Percentiles rank a stretch among this genome's conserved stretches.
These are phyloP conservation scores for Hyperoplus immaculatus DNA, from an alignment of 2,797 vertebrate species.

Conservation along the genomic window DNA sequence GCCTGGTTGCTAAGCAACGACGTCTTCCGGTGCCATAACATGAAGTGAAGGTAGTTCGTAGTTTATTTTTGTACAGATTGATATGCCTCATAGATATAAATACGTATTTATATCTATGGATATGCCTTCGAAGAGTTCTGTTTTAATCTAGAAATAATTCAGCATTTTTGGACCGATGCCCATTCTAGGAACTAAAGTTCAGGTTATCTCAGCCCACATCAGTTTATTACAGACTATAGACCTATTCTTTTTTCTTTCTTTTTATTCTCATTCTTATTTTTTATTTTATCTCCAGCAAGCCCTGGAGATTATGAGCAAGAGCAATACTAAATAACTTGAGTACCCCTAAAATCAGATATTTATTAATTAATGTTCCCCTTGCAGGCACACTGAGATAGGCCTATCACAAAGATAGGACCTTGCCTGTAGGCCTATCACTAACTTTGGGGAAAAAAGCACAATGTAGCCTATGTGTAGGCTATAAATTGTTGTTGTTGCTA, in stretches of 20 bases:
- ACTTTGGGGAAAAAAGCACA: neutral
- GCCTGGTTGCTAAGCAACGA: constrained; percentile 72
- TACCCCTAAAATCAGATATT: neutral
- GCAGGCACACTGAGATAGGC: neutral
- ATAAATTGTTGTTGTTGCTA: neutral
- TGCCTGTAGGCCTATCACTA: neutral
- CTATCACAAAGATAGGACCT: neutral
- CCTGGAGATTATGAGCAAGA: neutral
- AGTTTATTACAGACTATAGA: no score
- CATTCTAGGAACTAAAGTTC: neutral
- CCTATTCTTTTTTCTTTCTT: no score
- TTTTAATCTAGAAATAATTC: no score
- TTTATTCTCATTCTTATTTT: no score
- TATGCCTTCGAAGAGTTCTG: no score
- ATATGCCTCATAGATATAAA: no score
- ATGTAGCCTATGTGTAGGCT: neutral
- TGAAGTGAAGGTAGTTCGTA: neutral
- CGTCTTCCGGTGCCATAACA: constrained; percentile 4
- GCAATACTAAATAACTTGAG: neutral
- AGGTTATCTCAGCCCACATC: neutral
- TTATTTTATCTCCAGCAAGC: neutral
- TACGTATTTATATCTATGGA: no score
- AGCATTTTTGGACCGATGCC: neutral
- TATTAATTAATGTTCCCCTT: neutral
- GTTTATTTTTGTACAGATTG: no score